Evolutionary conservation across 2,797 vertebrate genomes (phyloP).

Genomic region (Mus minutoides): DNA sequence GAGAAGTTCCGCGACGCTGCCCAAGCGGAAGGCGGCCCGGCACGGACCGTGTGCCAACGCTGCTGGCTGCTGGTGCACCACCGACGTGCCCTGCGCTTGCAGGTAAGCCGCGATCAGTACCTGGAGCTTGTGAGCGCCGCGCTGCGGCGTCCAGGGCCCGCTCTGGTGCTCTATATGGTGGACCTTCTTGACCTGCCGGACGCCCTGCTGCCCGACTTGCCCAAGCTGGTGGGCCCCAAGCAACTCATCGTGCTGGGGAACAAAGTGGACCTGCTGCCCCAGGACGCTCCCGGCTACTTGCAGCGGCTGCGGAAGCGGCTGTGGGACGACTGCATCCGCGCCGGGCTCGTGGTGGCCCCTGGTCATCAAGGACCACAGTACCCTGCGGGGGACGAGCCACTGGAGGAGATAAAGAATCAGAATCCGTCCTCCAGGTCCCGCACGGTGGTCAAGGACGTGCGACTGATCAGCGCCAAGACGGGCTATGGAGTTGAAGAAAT

Average conservation of each 20-base stretch:
- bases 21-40: conserved; percentile 49
- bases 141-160: conserved; percentile 84
- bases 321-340: conserved; percentile 83
- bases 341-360: conserved; percentile 82
- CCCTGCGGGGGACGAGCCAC: background rate
- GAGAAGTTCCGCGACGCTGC: conserved; percentile 86
- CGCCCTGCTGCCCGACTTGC: conserved; percentile 85
- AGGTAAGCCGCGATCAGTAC: conserved; percentile 89
- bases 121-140: conserved; percentile 84
- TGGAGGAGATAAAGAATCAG: background rate
- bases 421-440: background rate
- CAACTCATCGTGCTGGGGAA: conserved; percentile 91
- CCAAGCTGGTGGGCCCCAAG: conserved; percentile 81
- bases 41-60: conserved; percentile 90
- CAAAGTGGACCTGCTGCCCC: conserved; percentile 93
- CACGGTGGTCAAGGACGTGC: conserved; percentile 83
- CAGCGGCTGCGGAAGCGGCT: conserved; percentile 88
- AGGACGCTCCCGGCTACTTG: conserved; percentile 88
- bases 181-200: conserved; percentile 94
- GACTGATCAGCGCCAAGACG: conserved; percentile 95
- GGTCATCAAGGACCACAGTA: background rate
- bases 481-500: conserved; percentile 94
- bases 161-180: conserved; percentile 92
- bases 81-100: conserved; percentile 88
- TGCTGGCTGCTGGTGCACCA: conserved; percentile 91